Conservation (phyloP, 2,113 vertebrate species). For the Sus scrofa region DNA sequence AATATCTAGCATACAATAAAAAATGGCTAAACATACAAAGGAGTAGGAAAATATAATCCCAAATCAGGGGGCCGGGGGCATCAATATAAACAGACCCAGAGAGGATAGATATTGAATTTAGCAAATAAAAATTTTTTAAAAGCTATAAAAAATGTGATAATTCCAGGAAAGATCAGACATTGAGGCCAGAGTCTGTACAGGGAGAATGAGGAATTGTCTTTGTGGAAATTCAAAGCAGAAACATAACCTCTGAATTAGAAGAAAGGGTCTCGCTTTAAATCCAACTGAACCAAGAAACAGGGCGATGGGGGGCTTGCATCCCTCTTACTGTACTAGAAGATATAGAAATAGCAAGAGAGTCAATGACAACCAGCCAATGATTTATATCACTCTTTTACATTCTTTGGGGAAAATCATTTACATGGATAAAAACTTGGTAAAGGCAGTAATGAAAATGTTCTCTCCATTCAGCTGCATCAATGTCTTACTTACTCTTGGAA, state of each 20-base stretch:
- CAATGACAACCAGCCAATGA: background rate
- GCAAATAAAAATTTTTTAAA: background rate
- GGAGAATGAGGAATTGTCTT: background rate
- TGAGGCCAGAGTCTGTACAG: background rate
- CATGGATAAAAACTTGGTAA: background rate
- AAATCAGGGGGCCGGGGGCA: background rate
- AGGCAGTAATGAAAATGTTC: background rate
- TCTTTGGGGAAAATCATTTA: background rate
- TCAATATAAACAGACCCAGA: background rate
- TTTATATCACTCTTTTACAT: background rate
- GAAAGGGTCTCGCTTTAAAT: background rate
- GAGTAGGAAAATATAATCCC: background rate
- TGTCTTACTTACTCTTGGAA: constrained; percentile 8
- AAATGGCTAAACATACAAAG: background rate
- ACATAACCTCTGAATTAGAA: background rate
- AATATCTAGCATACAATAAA: background rate
- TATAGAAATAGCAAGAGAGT: background rate
- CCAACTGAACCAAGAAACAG: background rate
- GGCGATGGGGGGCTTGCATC: background rate
- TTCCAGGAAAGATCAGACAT: background rate
- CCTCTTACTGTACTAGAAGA: background rate
- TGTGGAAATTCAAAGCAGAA: background rate
- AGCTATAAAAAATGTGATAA: background rate
- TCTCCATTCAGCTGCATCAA: background rate
- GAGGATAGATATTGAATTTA: background rate